A percentile compares a stretch with the other conserved stretches of the same genome.
Evolutionary conservation across 1,140 invertebrate species (phyloP).

Genomic region (Sarcophaga bullata): DNA sequence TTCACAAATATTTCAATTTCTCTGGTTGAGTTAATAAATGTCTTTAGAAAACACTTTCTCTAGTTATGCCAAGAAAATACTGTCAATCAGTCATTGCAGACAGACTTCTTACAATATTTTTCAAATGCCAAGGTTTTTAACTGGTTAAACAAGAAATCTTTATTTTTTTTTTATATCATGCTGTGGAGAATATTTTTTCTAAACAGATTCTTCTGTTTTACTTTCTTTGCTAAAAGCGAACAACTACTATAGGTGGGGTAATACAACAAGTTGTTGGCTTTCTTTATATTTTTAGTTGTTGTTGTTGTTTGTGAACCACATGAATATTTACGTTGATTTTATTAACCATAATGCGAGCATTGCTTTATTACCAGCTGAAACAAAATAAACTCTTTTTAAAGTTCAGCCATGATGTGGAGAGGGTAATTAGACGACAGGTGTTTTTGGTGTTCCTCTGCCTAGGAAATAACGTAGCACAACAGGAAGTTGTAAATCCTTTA

Average conservation of each 20-base stretch:
- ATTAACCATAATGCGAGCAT: background rate
- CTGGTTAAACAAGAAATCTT: background rate
- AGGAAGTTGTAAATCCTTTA: slow-evolving; percentile 14
- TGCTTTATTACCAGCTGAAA: background rate
- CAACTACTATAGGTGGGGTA: background rate
- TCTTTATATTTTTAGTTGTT: background rate
- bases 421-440: background rate
- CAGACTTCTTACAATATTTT: background rate
- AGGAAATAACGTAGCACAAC: background rate
- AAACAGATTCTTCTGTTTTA: too few species aligned
- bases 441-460: background rate
- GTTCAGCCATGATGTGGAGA: background rate
- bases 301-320: too few species aligned
- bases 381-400: too few species aligned
- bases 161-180: background rate
- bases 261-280: background rate
- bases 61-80: background rate
- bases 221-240: background rate
- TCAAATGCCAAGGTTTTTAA: background rate
- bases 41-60: background rate
- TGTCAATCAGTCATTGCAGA: background rate
- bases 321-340: background rate
- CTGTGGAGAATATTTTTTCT: background rate
- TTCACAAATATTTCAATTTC: slow-evolving; percentile 11
- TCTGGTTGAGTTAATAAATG: background rate